phyloP scores from a whole-genome alignment of 2,888 invertebrate genomes.

The Teinopalpus imperialis region DNA sequence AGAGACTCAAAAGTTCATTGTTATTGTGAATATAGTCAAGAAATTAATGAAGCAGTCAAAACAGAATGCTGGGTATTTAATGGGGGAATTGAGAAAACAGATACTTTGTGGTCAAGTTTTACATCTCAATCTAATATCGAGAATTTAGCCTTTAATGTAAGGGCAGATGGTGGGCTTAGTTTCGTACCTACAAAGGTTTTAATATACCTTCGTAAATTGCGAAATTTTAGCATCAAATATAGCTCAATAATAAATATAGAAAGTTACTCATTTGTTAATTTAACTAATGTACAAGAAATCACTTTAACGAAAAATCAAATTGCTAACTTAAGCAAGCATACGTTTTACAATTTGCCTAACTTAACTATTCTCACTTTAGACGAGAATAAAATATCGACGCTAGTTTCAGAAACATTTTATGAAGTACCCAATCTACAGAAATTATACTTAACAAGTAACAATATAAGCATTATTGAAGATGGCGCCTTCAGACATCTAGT shows the following conservation, averaged over 20 bases:
- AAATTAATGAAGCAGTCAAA: conserved; percentile 83
- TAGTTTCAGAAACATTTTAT: conserved; percentile 88
- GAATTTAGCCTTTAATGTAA: conserved; percentile 86
- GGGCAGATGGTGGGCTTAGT: conserved; percentile 85
- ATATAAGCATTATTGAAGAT: conserved; percentile 91
- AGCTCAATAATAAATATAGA: conserved; percentile 87
- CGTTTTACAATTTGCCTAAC: conserved; percentile 88
- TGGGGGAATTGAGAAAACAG: conserved; percentile 84
- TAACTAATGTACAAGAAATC: conserved; percentile 86
- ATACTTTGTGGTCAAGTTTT: conserved; percentile 88
- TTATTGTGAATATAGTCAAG: conserved; percentile 83
- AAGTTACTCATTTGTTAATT: conserved; percentile 88
- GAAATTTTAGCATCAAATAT: conserved; percentile 86
- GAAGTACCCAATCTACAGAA: conserved; percentile 87
- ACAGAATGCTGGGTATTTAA: conserved; percentile 91
- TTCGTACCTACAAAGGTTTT: conserved; percentile 88
- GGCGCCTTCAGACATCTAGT: conserved; percentile 89
- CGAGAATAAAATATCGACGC: conserved; percentile 88
- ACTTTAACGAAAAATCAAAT: conserved; percentile 87
- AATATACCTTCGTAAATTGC: conserved; percentile 84
- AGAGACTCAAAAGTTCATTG: conserved; percentile 84
- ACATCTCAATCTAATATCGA: conserved; percentile 86
- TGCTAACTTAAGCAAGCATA: conserved; percentile 83
- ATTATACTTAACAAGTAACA: conserved; percentile 92
- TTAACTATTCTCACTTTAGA: conserved; percentile 86